These are phyloP conservation scores for Nasonia vitripennis DNA, from an alignment of 1,140 invertebrate species.

Conservation along the genomic window DNA sequence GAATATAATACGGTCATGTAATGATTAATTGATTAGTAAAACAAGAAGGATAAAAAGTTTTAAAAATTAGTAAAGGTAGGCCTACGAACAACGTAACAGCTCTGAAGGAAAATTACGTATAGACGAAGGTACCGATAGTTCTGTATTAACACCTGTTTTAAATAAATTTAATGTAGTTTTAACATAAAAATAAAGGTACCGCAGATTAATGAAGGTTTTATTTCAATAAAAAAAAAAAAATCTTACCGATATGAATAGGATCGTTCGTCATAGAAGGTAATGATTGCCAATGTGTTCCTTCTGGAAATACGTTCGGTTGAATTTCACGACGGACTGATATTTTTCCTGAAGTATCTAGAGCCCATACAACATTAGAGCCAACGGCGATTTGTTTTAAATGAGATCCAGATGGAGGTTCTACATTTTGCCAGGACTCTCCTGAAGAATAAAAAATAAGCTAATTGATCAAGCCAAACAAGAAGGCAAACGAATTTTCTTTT, in stretches of 20 bases:
- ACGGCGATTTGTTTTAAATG: slow-evolving; percentile 87
- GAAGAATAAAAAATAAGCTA: slow-evolving; percentile 41
- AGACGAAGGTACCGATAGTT: slow-evolving; percentile 25
- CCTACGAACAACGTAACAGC: slow-evolving; percentile 46
- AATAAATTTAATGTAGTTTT: slow-evolving; percentile 53
- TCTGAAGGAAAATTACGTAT: slow-evolving; percentile 43
- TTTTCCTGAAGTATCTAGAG: slow-evolving; percentile 78
- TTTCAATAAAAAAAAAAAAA: slow-evolving; percentile 11
- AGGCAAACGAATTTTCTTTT: slow-evolving; percentile 24
- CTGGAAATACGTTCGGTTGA: slow-evolving; percentile 79
- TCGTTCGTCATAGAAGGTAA: slow-evolving; percentile 77
- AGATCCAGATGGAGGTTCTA: slow-evolving; percentile 80
- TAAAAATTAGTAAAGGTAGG: slow-evolving; percentile 28
- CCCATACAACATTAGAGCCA: slow-evolving; percentile 83
- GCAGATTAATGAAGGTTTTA: slow-evolving; percentile 13
- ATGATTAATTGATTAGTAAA: slow-evolving; percentile 13
- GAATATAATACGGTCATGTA: background rate
- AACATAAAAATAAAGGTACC: slow-evolving; percentile 57
- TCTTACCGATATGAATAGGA: slow-evolving; percentile 76
- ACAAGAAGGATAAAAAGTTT: slow-evolving; percentile 10
- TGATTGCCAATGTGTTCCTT: slow-evolving; percentile 84
- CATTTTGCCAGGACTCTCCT: slow-evolving; percentile 78
- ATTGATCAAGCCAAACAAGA: slow-evolving; percentile 19
- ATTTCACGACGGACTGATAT: slow-evolving; percentile 83
- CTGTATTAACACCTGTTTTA: slow-evolving; percentile 28